phyloP scores from a whole-genome alignment of 2,797 vertebrate genomes.

The Trachurus trachurus region DNA sequence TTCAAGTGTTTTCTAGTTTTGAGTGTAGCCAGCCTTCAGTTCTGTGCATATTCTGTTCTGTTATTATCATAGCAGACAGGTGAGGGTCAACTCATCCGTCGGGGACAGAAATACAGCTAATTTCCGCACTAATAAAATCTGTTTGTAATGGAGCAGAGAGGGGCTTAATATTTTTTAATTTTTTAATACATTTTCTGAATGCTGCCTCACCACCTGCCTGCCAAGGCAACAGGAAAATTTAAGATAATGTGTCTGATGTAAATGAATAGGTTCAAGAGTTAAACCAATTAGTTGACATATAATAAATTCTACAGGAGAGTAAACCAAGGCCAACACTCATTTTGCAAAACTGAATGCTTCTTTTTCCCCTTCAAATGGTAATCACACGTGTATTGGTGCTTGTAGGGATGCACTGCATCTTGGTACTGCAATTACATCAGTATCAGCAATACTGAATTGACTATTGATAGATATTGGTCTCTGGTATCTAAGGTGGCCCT shows the following conservation, averaged over 20 bases:
- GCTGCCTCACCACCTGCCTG: neutral
- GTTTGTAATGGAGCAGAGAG: neutral
- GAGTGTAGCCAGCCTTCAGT: too few relatives aligned
- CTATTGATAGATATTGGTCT: constrained; percentile 31
- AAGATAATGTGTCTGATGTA: neutral
- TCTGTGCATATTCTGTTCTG: too few relatives aligned
- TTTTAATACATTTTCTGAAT: constrained; percentile 15
- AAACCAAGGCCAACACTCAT: constrained; percentile 8
- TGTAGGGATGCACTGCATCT: constrained; percentile 12
- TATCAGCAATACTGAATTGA: constrained; percentile 33
- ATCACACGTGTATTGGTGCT: neutral
- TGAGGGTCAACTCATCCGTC: neutral
- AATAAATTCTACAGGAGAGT: neutral
- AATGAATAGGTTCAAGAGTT: constrained; percentile 2
- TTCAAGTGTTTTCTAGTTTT: neutral
- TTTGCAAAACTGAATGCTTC: constrained; percentile 12
- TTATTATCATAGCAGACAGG: neutral
- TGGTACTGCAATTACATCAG: constrained; percentile 18
- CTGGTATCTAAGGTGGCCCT: neutral
- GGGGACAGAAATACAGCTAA: neutral
- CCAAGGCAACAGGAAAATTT: neutral
- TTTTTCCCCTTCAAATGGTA: neutral
- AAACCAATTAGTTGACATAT: neutral
- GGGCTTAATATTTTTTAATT: neutral
- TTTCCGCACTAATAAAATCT: neutral